Base-by-base conservation (phyloP, 2,113 vertebrate species). In the Engystomops pustulosus region DNA sequence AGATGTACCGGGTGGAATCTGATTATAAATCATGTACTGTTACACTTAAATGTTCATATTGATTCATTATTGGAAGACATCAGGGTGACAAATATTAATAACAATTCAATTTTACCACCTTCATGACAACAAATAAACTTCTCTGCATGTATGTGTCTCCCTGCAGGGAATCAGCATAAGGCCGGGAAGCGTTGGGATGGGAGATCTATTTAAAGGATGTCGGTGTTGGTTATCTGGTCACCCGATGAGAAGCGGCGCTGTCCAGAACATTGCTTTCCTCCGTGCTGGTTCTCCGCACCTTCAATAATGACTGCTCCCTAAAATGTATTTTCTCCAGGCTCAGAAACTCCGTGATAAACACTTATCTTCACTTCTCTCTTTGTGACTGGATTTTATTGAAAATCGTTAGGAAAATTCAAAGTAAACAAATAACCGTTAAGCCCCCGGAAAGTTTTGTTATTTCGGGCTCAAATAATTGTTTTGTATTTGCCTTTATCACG, bases 101-200 rank as follows among this genome's bases (percentile, higher is more conserved):
- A 6, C 27, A 30, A 68, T 69, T n/a, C 32, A n/a, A 69, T 38
- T 34, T 69, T 36, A 38, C 20, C n/a, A n/a, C 34, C 7, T 38
- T 69, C 3, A 11, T 12, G 18, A 23, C 68, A 71, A 23, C 30
- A 71, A n/a, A 20, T 10, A 70, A n/a, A 41, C 34, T 51, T 18
- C 23, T 49, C 15, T 75, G 62, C 25, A n/a, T 18, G 38, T 49
- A 23, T 45, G 32, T 41, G 65, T 17, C 36, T 53, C 49, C 60
- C 79, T 38, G 45, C 79, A 67, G 79, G 45, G 38, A 36, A 69
- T 69, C 68, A 69, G 65, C n/a, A 67, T 20, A 53, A 51, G 60
- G 51, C 62, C n/a, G 79, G 14, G 27, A 34, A 34, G 60, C 60
- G 14, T 36, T 68, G 62, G 60, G 34, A 15, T 23, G 30, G 55